Evolutionary conservation across 2,797 vertebrate species (phyloP).

Genomic region (Esox lucius): DNA sequence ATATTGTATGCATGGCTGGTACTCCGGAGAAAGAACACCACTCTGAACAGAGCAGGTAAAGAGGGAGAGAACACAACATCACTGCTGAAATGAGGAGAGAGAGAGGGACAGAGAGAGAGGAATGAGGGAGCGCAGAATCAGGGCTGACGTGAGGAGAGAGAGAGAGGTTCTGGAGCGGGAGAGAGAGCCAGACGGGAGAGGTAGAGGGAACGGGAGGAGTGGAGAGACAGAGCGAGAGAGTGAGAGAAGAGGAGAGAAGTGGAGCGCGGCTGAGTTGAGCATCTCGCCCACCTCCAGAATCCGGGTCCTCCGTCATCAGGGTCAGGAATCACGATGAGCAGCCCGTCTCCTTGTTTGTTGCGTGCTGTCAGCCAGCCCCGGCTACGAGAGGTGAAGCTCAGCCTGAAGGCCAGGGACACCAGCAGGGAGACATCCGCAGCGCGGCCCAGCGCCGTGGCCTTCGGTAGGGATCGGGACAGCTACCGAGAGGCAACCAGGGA

Average conservation of each 20-base stretch:
- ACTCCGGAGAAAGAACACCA: slow-evolving; percentile 42
- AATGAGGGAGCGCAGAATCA: slow-evolving; percentile 7
- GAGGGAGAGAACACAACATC: slow-evolving; percentile 51
- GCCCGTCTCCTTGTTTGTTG: slow-evolving; percentile 77
- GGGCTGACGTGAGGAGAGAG: slow-evolving; percentile 10
- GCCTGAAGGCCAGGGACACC: slow-evolving; percentile 65
- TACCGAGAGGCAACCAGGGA: slow-evolving; percentile 46
- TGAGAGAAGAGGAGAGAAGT: slow-evolving; percentile 58
- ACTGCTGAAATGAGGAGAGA: slow-evolving; percentile 48
- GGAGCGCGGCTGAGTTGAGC: slow-evolving; percentile 27
- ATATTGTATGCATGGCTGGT: slow-evolving; percentile 73
- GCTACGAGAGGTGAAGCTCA: slow-evolving; percentile 77
- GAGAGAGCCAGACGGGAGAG: neutral
- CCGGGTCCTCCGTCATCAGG: slow-evolving; percentile 29
- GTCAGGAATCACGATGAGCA: slow-evolving; percentile 69
- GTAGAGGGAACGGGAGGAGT: slow-evolving; percentile 49
- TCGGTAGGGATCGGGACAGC: neutral
- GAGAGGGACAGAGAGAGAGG: slow-evolving; percentile 23
- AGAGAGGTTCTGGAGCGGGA: slow-evolving; percentile 26
- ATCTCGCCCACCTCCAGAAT: slow-evolving; percentile 20
- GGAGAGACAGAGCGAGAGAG: slow-evolving; percentile 1
- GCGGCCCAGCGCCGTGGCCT: slow-evolving; percentile 40
- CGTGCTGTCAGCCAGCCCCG: slow-evolving; percentile 70
- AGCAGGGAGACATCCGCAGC: slow-evolving; percentile 36
- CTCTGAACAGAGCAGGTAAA: slow-evolving; percentile 41